Percentiles rank a stretch among this genome's conserved stretches.
These are phyloP conservation scores for Branchipolynoe longqiensis DNA, from an alignment of 2,888 invertebrate species.

Conservation along the genomic window DNA sequence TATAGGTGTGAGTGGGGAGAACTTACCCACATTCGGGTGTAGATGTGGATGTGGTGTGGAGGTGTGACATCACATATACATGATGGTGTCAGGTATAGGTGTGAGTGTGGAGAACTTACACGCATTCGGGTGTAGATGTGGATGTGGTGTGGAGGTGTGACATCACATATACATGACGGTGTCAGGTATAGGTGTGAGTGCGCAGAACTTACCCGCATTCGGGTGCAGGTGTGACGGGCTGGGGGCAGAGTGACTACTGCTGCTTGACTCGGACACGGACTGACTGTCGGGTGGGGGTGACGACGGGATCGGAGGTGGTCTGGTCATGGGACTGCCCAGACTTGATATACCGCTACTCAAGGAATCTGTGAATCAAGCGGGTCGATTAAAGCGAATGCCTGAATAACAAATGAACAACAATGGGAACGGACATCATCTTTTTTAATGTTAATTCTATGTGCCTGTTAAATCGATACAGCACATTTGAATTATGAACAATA, in stretches of 20 bases:
- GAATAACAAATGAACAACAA: too few relatives aligned
- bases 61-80: too few relatives aligned
- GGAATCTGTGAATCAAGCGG: constrained; percentile 71
- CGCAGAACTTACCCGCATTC: constrained; percentile 61
- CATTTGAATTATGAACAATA: too few relatives aligned
- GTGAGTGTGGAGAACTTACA: not conserved
- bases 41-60: too few relatives aligned
- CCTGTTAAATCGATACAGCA: too few relatives aligned
- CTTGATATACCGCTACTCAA: constrained; percentile 71
- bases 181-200: not conserved
- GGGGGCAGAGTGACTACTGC: constrained; percentile 72
- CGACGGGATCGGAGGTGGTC: constrained; percentile 71
- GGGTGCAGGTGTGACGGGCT: constrained; percentile 71
- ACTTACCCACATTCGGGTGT: not conserved
- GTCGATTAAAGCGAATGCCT: too few relatives aligned
- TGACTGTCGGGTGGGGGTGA: constrained; percentile 71
- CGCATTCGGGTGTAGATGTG: not conserved
- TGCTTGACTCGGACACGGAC: constrained; percentile 67
- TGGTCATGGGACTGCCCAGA: constrained; percentile 70
- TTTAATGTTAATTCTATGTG: too few relatives aligned
- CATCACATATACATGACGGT: not conserved
- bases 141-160: not conserved
- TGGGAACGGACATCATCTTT: too few relatives aligned
- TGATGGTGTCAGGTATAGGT: too few relatives aligned
- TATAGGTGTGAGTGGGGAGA: too few relatives aligned